Base-by-base conservation (phyloP, 2,113 vertebrate species). In the Menura novaehollandiae region DNA sequence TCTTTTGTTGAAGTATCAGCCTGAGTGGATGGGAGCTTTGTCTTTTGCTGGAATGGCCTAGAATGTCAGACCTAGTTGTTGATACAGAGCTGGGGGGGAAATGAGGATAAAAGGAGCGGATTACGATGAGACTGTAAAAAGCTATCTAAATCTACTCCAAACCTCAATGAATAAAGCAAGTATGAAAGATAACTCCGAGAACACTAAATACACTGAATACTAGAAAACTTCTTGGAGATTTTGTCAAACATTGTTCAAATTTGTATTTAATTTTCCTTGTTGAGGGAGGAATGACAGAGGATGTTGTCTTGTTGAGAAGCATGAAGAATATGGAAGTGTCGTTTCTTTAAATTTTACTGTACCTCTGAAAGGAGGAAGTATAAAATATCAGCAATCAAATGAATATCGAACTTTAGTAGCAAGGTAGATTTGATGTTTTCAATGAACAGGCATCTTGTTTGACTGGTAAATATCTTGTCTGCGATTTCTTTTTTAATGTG, bases 381-480 rank as follows among this genome's bases (percentile, higher is more conserved):
- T 67, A 86, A 94, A 88, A 69, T 68, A 82, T 62, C 89, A 94
- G 68, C 47, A 86, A 85, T 62, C 35, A 96, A 95, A 97, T 95
- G n/a, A 96, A 89, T 75, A 74, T 91, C 91, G 69, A 94, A 81
- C 88, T 86, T 96, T 67, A 15, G 68, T 91, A 86, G 69, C 47
- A 85, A 96, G 83, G 88, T 85, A 95, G 74, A 89, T 96, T 75
- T 89, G 95, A 92, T 77, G 37, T 53, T 85, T 95, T 88, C 85
- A 87, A 33, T 56, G 76, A 97, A 87, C 30, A 96, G 96, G 92
- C 60, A 63, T 67, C 95, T 91, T 96, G 81, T 96, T 97, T 97
- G 96, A 97, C 76, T 93, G 79, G 93, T 78, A 97, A 97, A 95
- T 66, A 92, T 53, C 96, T 86, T 92, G 56, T 41, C 73, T 94